phyloP scores from a whole-genome alignment of 2,888 invertebrate species.

The Drosophila longiperda region DNA sequence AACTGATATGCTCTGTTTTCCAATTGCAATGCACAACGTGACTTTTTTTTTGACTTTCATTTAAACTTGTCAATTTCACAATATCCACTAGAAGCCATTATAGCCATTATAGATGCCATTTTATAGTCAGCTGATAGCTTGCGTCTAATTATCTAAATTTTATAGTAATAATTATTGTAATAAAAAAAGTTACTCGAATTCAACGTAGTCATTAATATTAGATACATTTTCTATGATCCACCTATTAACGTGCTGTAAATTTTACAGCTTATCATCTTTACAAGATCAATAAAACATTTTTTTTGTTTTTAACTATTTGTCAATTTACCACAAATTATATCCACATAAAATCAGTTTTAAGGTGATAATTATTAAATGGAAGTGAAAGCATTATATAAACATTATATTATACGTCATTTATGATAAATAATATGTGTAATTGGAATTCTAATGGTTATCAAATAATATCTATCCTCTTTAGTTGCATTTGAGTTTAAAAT shows the following conservation, averaged over 20 bases:
- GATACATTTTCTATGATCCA: neutral
- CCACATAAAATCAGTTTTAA: neutral
- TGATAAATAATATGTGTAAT: conserved; percentile 17
- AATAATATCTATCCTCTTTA: conserved; percentile 16
- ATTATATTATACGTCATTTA: neutral
- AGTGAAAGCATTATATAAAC: neutral
- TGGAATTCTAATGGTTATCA: conserved; percentile 10
- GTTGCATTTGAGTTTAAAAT: conserved; percentile 14
- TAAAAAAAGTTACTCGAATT: conserved; percentile 1
- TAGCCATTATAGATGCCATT: conserved; percentile 1
- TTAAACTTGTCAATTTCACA: conserved; percentile 25
- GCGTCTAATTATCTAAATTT: neutral
- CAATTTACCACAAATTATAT: neutral
- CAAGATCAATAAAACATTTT: neutral
- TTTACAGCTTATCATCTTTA: neutral
- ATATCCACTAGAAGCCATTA: neutral
- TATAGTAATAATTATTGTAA: conserved; percentile 1
- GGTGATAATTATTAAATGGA: neutral
- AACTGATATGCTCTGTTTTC: conserved; percentile 2
- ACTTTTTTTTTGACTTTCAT: conserved; percentile 10
- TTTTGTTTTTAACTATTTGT: neutral
- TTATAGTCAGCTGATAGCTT: conserved; percentile 15
- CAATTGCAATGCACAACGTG: conserved; percentile 3
- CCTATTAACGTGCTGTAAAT: neutral
- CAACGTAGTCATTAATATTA: neutral